These are phyloP conservation scores for Ptychadena robeensis DNA, from an alignment of 2,797 vertebrate genomes.

Conservation along the genomic window DNA sequence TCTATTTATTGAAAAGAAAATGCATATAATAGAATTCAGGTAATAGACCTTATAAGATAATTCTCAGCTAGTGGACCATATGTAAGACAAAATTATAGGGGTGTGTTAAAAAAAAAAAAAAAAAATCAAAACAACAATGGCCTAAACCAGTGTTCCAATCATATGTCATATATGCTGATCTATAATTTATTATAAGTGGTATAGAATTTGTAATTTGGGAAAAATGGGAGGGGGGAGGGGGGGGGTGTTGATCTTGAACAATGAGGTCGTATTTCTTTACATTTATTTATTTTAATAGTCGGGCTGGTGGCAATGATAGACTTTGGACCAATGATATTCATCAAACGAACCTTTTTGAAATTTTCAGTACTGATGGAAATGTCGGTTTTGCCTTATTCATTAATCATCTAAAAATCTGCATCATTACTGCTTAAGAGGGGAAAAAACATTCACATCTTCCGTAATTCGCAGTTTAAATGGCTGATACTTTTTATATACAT, in stretches of 20 bases:
- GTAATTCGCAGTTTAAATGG: too few relatives aligned
- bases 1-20: not conserved
- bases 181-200: not conserved
- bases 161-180: too few relatives aligned
- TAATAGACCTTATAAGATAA: not conserved
- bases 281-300: not conserved
- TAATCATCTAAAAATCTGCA: not conserved
- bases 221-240: not conserved
- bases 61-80: not conserved
- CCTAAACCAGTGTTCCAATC: too few relatives aligned
- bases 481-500: not conserved
- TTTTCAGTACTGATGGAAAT: not conserved
- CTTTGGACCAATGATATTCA: not conserved
- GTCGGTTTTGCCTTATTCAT: not conserved
- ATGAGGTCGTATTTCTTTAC: not conserved
- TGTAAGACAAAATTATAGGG: not conserved
- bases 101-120: not conserved
- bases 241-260: too few relatives aligned
- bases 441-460: not conserved
- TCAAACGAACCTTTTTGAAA: not conserved
- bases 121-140: not conserved
- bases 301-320: constrained; percentile 7
- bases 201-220: not conserved
- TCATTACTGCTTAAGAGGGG: not conserved
- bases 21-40: not conserved